A percentile compares a stretch with the other conserved stretches of the same genome.
These are phyloP conservation scores for Blennius ocellaris DNA, from an alignment of 2,113 vertebrate genomes.

Conservation along the genomic window DNA sequence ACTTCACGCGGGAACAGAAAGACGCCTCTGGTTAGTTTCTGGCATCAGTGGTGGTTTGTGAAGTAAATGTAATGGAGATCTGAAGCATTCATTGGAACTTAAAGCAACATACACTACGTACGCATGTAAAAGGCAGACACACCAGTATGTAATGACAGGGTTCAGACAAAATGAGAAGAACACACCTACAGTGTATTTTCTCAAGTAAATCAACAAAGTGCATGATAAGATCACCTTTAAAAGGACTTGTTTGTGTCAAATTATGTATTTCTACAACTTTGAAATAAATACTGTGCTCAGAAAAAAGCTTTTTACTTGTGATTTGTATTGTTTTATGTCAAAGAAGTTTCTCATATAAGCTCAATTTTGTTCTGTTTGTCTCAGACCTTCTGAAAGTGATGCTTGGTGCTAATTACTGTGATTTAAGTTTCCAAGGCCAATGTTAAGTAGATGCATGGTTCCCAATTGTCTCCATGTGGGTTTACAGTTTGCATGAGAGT, in stretches of 20 bases:
- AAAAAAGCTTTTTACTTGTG: background rate
- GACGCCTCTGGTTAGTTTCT: constrained; percentile 79
- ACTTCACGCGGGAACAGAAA: constrained; percentile 62
- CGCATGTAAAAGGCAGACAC: background rate
- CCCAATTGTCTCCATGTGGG: background rate
- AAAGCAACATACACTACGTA: background rate
- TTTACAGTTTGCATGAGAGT: background rate
- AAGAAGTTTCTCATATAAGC: background rate
- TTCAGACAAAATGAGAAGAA: background rate
- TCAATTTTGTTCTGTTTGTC: background rate
- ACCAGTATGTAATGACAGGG: too few relatives aligned
- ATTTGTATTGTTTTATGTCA: background rate
- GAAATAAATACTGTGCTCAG: background rate
- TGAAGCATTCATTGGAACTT: too few relatives aligned
- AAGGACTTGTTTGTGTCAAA: background rate
- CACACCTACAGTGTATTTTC: background rate
- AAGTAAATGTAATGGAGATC: too few relatives aligned
- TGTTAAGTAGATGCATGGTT: background rate
- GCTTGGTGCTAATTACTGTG: background rate
- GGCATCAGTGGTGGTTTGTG: background rate
- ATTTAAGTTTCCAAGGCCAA: background rate
- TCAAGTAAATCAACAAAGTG: background rate
- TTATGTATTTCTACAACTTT: too few relatives aligned
- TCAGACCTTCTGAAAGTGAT: background rate
- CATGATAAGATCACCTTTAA: background rate